Evolutionary conservation across 2,113 vertebrate genomes (phyloP), one percentile per base, ranked within the genome.

Genomic region (Nerophis ophidion): DNA sequence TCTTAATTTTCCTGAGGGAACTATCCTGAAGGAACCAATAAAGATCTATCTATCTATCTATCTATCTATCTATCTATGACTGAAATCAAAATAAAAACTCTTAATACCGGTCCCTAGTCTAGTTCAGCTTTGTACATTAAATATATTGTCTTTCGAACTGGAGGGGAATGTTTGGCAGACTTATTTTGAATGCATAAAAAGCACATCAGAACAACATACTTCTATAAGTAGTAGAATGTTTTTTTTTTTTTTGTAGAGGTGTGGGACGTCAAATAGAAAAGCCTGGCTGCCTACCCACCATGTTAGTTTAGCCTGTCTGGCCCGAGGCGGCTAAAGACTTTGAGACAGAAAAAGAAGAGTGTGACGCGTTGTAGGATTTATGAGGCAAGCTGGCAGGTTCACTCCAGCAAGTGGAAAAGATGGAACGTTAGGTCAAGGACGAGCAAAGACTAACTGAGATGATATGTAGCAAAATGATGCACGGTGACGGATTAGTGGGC

Each of bases 341-440:
- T 61, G 74, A 71, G 65, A 65, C 51, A 26, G 51, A 71, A 69
- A 60, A 71, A 76, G 59, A 68, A 66, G 63, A 60, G 61, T 63
- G 68, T 48, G 65, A 77, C 74, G 61, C 66, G 53, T 60, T 70
- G 61, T 35, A 53, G 71, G 68, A 71, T 61, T 64, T 65, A 71
- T 62, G 56, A 68, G 55, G 59, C 56, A 9, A 60, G 57, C 57
- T 45, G 60, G 61, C 34, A 58, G 53, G 3, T 13, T 57, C 56
- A 54, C 48, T 61, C 68, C 64, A 70, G 54, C 57, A 57, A 36
- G 54, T 11, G 34, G 42, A 46, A 64, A 71, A 19, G 14, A 65
- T 26, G 48, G 53, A 48, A 54, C 61, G 16, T 42, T 42, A 57
- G 61, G 53, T 36, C 61, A 35, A 68, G 47, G 40, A 38, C 46